Evolutionary conservation across 2,113 vertebrate genomes (phyloP).

Genomic region (Lathamus discolor): DNA sequence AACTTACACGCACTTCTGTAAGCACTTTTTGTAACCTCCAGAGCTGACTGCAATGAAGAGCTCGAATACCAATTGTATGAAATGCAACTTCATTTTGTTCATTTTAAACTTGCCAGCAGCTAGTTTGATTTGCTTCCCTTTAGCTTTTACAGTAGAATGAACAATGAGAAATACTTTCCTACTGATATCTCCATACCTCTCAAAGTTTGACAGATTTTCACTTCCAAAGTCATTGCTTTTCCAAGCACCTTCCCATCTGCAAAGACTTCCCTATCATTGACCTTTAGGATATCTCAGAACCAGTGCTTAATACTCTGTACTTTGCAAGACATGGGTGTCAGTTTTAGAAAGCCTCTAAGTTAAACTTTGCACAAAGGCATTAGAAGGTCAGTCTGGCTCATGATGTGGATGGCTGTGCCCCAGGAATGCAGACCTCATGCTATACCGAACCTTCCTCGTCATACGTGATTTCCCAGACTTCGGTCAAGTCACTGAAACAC

Average conservation of each 20-base stretch:
- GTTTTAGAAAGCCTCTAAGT: background rate
- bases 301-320: background rate
- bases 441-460: background rate
- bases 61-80: background rate
- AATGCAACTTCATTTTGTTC: background rate
- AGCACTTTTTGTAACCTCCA: background rate
- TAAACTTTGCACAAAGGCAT: background rate
- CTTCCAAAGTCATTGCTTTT: background rate
- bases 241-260: background rate
- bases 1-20: background rate
- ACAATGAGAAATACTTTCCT: background rate
- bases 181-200: background rate
- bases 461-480: background rate
- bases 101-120: background rate
- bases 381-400: background rate
- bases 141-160: background rate
- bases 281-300: background rate
- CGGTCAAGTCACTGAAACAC: background rate
- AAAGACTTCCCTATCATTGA: background rate
- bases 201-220: background rate
- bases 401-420: background rate
- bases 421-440: background rate
- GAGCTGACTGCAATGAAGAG: background rate
- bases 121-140: background rate
- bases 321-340: background rate